Conservation (phyloP, 1,140 invertebrate species). For the Daktulosphaira vitifoliae region DNA sequence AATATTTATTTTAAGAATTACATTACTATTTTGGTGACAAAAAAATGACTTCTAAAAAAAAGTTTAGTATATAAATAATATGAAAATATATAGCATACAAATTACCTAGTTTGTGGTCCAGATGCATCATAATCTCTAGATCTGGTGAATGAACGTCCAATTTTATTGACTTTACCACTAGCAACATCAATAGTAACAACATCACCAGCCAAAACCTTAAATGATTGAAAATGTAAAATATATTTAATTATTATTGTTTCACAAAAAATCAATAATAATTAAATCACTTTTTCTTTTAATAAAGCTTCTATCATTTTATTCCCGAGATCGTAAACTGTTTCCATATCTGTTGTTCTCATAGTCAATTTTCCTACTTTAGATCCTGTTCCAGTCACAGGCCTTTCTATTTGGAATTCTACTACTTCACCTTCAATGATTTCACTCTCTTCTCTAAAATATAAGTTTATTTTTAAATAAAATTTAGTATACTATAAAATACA, state of each 20-base stretch:
- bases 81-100: background rate
- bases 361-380: conserved; percentile 86
- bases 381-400: conserved; percentile 82
- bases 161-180: conserved; percentile 89
- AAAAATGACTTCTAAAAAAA: too few species aligned
- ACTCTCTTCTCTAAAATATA: conserved; percentile 72
- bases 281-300: conserved; percentile 75
- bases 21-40: too few species aligned
- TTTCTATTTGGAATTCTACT: conserved; percentile 92
- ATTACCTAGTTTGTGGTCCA: conserved; percentile 64
- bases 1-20: too few species aligned
- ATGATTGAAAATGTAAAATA: conserved; percentile 22
- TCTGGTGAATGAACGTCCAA: conserved; percentile 90
- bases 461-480: too few species aligned
- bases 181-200: conserved; percentile 97
- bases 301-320: conserved; percentile 98
- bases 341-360: conserved; percentile 98
- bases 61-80: conserved; percentile 19
- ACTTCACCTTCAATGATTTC: conserved; percentile 99
- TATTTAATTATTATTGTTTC: background rate
- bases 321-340: conserved; percentile 97
- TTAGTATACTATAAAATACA: background rate
- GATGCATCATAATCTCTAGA: conserved; percentile 97
- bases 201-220: conserved; percentile 81
- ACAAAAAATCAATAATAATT: background rate